Evolutionary conservation across 2,113 vertebrate species (phyloP), one percentile per base, ranked within the genome.

Genomic region (Machaerirhynchus nigripectus): DNA sequence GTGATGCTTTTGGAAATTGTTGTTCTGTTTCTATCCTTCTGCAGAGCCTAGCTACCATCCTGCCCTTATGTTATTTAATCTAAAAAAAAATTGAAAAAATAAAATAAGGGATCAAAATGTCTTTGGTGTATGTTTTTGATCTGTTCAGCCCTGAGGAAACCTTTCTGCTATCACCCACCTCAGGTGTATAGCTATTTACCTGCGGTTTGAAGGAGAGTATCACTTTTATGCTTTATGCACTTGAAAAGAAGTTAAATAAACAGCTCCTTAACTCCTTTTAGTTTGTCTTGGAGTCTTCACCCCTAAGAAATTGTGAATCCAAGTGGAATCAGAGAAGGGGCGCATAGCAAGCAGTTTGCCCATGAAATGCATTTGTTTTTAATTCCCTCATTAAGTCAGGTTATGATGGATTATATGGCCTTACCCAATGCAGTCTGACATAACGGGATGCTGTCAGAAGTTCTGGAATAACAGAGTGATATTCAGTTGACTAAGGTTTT

Each of bases 301-400:
- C 61, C 88, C 64, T 61, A 90, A 84, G 78, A 76, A 95, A 95
- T 94, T 59, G 91, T 70, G 93, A 93, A 96, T 64, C 71, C 64
- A 79, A 87, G 67, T 75, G 70, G 92, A 97, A 93, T 87, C 35
- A 42, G 59, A 49, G 67, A 86, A 91, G 53, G 49, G 30, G 84
- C 78, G 39, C 87, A 28, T n/a, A 71, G 47, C 76, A 80, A 80
- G 44, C 73, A 68, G 50, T 61, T 87, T 95, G 76, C 47, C 88
- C 69, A 33, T 64, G 88, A 95, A 96, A 93, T 76, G 42, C 31
- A 57, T 92, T 95, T 93, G 84, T 23, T 92, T 90, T 90, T 94
- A 92, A 95, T 87, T 96, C 96, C 93, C 88, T 96, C 87, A 81
- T 96, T 94, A 92, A 96, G 75, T 84, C 81, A 87, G 42, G 67